phyloP scores from a whole-genome alignment of 2,797 vertebrate genomes.

The Setipinna tenuifilis region DNA sequence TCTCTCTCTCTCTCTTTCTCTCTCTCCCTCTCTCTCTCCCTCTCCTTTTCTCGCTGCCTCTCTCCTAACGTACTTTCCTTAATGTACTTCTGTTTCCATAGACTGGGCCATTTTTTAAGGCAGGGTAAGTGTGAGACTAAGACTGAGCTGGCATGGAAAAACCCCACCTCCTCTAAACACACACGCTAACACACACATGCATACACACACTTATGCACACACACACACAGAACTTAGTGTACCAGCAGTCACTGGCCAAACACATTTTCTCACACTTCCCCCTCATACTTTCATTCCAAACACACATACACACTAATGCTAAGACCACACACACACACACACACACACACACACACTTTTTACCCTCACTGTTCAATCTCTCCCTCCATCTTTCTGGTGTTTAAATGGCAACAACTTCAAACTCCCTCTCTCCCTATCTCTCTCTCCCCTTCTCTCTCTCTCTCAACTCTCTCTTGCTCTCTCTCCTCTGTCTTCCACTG shows the following conservation, averaged over 20 bases:
- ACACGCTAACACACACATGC: constrained; percentile 30
- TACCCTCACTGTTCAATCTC: neutral
- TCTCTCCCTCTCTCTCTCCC: neutral
- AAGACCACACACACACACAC: neutral
- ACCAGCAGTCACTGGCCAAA: neutral
- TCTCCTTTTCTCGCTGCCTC: neutral
- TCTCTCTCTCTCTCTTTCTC: neutral
- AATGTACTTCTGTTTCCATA: constrained; percentile 21
- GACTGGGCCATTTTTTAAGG: constrained; percentile 29
- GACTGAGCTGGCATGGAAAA: constrained; percentile 48
- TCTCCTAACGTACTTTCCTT: neutral
- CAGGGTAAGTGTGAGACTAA: constrained; percentile 8
- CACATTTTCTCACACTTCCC: neutral
- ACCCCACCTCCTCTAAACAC: constrained; percentile 23
- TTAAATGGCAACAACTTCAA: neutral
- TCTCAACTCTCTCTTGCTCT: neutral
- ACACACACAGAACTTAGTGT: constrained; percentile 30
- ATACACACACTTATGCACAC: neutral
- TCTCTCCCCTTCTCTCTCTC: neutral
- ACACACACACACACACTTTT: neutral
- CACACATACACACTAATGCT: neutral
- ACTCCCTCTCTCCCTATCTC: neutral
- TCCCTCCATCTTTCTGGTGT: neutral
- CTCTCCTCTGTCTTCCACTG: neutral
- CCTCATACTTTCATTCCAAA: neutral